These are phyloP conservation scores for Bradysia coprophila DNA, from an alignment of 1,140 invertebrate genomes.

Conservation along the genomic window DNA sequence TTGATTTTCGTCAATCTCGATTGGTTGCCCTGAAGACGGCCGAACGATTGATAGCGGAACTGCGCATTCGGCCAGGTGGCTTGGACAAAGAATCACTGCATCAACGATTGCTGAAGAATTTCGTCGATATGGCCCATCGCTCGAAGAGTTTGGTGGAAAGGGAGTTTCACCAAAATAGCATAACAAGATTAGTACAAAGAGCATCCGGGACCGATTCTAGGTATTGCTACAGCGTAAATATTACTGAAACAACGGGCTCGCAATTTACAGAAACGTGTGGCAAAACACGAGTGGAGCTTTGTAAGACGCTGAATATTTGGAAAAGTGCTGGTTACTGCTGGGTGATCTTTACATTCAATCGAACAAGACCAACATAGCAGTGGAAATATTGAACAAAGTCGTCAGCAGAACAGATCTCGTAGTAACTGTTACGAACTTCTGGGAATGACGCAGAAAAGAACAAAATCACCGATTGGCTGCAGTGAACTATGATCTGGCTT, in stretches of 20 bases:
- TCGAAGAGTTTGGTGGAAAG: slow-evolving; percentile 72
- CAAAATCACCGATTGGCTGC: slow-evolving; percentile 79
- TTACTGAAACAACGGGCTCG: slow-evolving; percentile 81
- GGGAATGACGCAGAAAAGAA: slow-evolving; percentile 77
- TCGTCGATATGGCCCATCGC: slow-evolving; percentile 64
- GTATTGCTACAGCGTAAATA: slow-evolving; percentile 71
- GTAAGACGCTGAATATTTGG: slow-evolving; percentile 91
- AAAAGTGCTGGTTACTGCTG: slow-evolving; percentile 83
- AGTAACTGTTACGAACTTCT: slow-evolving; percentile 76
- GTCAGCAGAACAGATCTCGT: slow-evolving; percentile 81
- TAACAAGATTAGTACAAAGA: slow-evolving; percentile 47
- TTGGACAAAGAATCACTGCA: slow-evolving; percentile 40
- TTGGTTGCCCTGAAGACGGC: slow-evolving; percentile 64
- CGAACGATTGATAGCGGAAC: slow-evolving; percentile 53
- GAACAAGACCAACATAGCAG: slow-evolving; percentile 71
- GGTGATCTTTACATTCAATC: slow-evolving; percentile 83
- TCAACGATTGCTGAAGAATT: slow-evolving; percentile 57
- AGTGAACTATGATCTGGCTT: slow-evolving; percentile 55
- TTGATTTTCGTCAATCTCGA: slow-evolving; percentile 48
- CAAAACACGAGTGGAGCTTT: slow-evolving; percentile 75
- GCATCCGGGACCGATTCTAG: slow-evolving; percentile 72
- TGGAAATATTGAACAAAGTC: slow-evolving; percentile 60
- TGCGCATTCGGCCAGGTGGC: slow-evolving; percentile 42
- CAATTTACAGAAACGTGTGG: slow-evolving; percentile 80
- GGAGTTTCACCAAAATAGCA: slow-evolving; percentile 58